These are phyloP conservation scores for Takifugu rubripes DNA, from an alignment of 2,797 vertebrate genomes.

Conservation along the genomic window DNA sequence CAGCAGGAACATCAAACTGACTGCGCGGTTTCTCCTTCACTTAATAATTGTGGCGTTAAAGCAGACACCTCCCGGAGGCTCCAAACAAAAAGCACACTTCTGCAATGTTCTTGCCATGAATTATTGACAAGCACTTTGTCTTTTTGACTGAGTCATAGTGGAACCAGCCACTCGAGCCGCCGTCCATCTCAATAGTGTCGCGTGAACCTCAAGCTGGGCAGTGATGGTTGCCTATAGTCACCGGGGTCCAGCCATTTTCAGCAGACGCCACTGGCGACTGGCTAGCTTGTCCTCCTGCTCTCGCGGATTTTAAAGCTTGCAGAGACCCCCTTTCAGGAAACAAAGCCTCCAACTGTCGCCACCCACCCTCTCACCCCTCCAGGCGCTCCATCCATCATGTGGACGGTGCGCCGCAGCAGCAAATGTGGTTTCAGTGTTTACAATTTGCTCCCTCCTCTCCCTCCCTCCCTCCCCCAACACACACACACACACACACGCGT, in stretches of 20 bases:
- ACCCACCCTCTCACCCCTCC: conserved; percentile 51
- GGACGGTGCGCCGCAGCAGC: conserved; percentile 86
- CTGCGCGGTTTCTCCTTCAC: conserved; percentile 11
- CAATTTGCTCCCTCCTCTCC: conserved; percentile 69
- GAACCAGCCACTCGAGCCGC: conserved; percentile 39
- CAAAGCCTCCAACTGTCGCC: conserved; percentile 54
- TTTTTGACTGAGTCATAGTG: conserved; percentile 42
- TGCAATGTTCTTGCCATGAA: conserved; percentile 44
- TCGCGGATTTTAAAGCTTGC: conserved; percentile 60
- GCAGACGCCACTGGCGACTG: background rate
- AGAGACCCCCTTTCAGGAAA: conserved; percentile 40
- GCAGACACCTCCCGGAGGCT: conserved; percentile 23
- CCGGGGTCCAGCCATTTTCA: conserved; percentile 14
- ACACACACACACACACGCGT: conserved; percentile 28
- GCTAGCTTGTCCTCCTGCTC: conserved; percentile 4
- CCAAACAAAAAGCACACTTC: conserved; percentile 32
- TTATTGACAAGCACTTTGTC: conserved; percentile 62
- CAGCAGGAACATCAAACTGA: conserved; percentile 28
- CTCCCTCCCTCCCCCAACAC: conserved; percentile 19
- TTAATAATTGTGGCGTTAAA: background rate
- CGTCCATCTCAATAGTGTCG: conserved; percentile 12
- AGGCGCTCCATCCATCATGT: conserved; percentile 69
- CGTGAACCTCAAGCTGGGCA: conserved; percentile 26
- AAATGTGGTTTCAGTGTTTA: conserved; percentile 80
- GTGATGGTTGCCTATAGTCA: conserved; percentile 28